Conservation (phyloP, 2,113 vertebrate species). For the Aptenodytes patagonicus region DNA sequence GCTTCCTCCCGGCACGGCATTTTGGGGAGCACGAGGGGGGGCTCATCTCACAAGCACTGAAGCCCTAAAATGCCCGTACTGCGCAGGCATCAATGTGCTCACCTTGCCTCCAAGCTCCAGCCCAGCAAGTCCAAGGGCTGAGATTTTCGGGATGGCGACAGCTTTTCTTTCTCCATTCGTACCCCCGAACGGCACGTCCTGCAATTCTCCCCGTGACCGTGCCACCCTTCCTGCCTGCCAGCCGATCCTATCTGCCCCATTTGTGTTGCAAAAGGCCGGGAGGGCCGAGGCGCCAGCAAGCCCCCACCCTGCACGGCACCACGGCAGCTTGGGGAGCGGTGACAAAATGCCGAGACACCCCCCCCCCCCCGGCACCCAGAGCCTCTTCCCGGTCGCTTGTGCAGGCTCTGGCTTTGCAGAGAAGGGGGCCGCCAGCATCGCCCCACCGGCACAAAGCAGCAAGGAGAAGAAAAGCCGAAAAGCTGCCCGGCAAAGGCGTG, state of each 20-base stretch:
- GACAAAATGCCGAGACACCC: accelerated
- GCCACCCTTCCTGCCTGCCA: constrained; percentile 78
- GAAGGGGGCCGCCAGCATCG: no score
- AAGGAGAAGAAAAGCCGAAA: background rate
- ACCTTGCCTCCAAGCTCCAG: background rate
- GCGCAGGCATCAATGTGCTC: accelerated
- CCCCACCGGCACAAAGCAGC: background rate
- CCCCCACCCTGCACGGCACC: background rate
- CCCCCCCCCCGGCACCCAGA: accelerated
- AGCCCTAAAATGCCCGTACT: background rate
- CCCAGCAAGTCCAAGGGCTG: background rate
- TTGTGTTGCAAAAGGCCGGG: background rate
- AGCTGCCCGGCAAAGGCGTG: accelerated
- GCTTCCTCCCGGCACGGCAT: accelerated
- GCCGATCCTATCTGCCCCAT: constrained; percentile 63
- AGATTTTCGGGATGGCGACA: background rate
- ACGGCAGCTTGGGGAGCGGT: accelerated
- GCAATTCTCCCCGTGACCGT: constrained; percentile 72
- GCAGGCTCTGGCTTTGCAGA: background rate
- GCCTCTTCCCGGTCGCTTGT: accelerated
- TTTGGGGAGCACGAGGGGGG: background rate
- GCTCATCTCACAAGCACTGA: background rate
- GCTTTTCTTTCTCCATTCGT: background rate
- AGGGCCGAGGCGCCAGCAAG: background rate
- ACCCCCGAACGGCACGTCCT: constrained; percentile 66